Percentiles rank a stretch among this genome's conserved stretches.
phyloP scores from a whole-genome alignment of 2,113 vertebrate genomes.

The Cyphomyrus plagiostoma region DNA sequence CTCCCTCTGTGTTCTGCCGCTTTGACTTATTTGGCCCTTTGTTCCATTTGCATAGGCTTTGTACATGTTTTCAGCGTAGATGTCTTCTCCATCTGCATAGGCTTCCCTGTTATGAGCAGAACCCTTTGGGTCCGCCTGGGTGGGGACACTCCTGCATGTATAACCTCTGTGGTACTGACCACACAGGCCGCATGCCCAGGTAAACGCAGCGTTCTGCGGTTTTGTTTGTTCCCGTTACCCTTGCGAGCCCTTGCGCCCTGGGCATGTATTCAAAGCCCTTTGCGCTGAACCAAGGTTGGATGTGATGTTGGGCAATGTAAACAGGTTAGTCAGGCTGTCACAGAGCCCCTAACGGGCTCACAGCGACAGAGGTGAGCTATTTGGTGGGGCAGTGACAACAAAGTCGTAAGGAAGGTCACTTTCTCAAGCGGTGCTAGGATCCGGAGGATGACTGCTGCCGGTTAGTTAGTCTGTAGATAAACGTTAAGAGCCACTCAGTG shows the following conservation, averaged over 20 bases:
- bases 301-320: slow-evolving; percentile 2
- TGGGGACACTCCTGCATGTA: background rate
- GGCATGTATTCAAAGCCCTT: background rate
- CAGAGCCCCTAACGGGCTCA: slow-evolving; percentile 16
- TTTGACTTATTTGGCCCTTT: background rate
- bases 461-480: background rate
- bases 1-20: background rate
- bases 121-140: background rate
- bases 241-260: background rate
- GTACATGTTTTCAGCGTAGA: too few species aligned
- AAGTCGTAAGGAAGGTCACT: slow-evolving; percentile 48
- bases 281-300: slow-evolving; percentile 17
- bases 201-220: background rate
- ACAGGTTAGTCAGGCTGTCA: background rate
- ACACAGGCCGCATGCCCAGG: background rate
- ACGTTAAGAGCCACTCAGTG: background rate
- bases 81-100: background rate
- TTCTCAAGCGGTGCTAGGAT: slow-evolving; percentile 34
- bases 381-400: slow-evolving; percentile 32
- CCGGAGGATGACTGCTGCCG: background rate
- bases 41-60: too few species aligned
- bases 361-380: slow-evolving; percentile 42
- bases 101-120: background rate
- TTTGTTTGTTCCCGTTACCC: background rate
- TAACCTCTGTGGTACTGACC: background rate